A percentile compares a stretch with the other conserved stretches of the same genome.
Evolutionary conservation across 2,888 invertebrate species (phyloP).

Genomic region (Antheraea yamamai): DNA sequence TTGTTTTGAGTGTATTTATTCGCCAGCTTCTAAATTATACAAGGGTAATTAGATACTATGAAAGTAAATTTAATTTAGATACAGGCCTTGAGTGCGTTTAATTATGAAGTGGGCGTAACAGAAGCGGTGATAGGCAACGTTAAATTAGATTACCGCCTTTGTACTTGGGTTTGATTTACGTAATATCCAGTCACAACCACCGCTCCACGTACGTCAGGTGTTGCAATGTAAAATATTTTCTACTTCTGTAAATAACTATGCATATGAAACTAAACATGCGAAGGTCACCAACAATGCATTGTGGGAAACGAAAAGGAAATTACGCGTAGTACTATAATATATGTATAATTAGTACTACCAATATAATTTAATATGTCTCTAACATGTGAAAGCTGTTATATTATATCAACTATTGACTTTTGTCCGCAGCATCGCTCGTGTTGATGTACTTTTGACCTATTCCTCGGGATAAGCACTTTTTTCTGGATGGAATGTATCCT

Average conservation of each 20-base stretch:
- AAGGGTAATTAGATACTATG: not conserved
- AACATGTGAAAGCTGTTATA: constrained; percentile 76
- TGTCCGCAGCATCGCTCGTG: too few species aligned
- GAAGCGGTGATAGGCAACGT: constrained; percentile 34
- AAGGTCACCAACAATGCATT: constrained; percentile 42
- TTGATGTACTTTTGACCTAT: too few species aligned
- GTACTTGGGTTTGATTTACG: constrained; percentile 61
- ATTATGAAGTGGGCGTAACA: not conserved
- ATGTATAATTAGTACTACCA: constrained; percentile 32
- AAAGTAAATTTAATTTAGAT: not conserved
- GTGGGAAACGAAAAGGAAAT: constrained; percentile 56
- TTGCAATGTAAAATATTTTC: constrained; percentile 57
- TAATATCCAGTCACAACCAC: constrained; percentile 70
- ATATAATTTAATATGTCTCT: constrained; percentile 59
- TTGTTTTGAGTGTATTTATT: not conserved
- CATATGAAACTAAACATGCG: constrained; percentile 38
- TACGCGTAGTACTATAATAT: constrained; percentile 20
- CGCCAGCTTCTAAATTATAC: not conserved
- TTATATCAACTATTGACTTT: constrained; percentile 39
- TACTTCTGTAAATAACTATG: constrained; percentile 38
- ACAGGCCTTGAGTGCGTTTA: not conserved
- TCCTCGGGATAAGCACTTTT: too few species aligned
- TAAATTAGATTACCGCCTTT: constrained; percentile 67
- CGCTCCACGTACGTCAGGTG: constrained; percentile 50
- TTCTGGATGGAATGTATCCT: too few species aligned